Conservation (phyloP, 2,888 invertebrate genomes). For the Archips xylosteana region DNA sequence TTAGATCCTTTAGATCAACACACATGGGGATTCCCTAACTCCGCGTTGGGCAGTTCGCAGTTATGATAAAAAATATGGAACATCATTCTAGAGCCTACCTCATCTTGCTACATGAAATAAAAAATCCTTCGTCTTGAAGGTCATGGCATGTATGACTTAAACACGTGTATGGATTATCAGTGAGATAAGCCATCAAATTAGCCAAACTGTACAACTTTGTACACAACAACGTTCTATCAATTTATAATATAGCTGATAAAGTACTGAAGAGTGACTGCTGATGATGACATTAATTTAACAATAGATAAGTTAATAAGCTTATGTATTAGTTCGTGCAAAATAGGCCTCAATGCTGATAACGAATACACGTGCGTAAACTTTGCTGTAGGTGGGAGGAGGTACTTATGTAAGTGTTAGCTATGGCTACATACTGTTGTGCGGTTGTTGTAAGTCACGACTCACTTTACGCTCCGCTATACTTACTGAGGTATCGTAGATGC, state of each 20-base stretch:
- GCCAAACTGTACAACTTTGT: conserved; percentile 6
- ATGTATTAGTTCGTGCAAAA: conserved; percentile 32
- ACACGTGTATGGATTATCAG: conserved; percentile 31
- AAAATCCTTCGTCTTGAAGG: conserved; percentile 23
- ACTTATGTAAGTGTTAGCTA: conserved; percentile 16
- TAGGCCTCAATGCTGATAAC: conserved; percentile 40
- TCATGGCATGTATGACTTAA: neutral
- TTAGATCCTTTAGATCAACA: conserved; percentile 5
- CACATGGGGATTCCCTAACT: conserved; percentile 27
- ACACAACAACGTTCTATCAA: conserved; percentile 25
- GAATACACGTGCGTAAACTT: conserved; percentile 32
- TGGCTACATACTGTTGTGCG: neutral
- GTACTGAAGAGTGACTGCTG: conserved; percentile 8
- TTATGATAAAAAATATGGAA: conserved; percentile 33
- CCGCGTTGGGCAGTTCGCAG: conserved; percentile 6
- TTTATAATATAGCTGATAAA: conserved; percentile 12
- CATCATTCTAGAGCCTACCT: conserved; percentile 15
- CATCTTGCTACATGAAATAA: conserved; percentile 9
- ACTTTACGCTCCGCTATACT: conserved; percentile 1
- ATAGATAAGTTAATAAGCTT: conserved; percentile 32
- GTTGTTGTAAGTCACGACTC: conserved; percentile 2
- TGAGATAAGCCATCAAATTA: conserved; percentile 24
- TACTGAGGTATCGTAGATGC: neutral
- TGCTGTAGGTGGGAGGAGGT: conserved; percentile 11
- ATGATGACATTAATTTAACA: conserved; percentile 25